Conservation (phyloP, 2,113 vertebrate species). For the Oryzias woworae region DNA sequence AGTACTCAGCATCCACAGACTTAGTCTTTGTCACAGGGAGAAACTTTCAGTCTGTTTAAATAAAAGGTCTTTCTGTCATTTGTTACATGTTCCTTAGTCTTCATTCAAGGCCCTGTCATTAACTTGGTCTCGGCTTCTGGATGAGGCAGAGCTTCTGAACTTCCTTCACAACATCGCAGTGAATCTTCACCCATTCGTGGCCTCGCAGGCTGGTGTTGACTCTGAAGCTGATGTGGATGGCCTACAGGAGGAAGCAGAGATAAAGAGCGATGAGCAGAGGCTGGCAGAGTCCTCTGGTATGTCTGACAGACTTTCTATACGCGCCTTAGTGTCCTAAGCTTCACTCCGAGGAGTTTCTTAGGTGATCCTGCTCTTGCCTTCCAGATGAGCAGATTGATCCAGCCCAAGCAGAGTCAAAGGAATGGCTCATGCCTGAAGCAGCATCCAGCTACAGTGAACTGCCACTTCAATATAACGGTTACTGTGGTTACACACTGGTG, state of each 20-base stretch:
- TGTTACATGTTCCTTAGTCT: constrained; percentile 74
- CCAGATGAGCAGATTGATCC: constrained; percentile 77
- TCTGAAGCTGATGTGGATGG: constrained; percentile 70
- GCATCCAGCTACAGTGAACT: constrained; percentile 74
- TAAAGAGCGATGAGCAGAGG: constrained; percentile 84
- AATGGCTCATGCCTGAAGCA: constrained; percentile 89
- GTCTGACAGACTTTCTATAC: neutral
- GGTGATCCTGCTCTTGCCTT: constrained; percentile 27
- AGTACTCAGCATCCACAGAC: too few relatives aligned
- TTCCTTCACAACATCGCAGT: constrained; percentile 77
- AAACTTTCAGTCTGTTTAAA: neutral
- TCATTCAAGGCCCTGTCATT: constrained; percentile 81
- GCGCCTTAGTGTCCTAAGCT: neutral
- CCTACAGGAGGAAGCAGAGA: constrained; percentile 74
- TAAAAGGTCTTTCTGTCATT: neutral
- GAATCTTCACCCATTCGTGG: constrained; percentile 79
- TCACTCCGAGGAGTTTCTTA: too few relatives aligned
- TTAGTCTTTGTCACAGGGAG: too few relatives aligned
- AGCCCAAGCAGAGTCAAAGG: constrained; percentile 71
- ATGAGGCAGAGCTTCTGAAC: constrained; percentile 83
- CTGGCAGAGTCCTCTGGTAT: constrained; percentile 81
- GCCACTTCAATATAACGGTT: constrained; percentile 84
- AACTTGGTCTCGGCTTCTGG: constrained; percentile 84
- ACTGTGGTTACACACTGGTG: constrained; percentile 85
- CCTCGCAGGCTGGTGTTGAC: constrained; percentile 75